Evolutionary conservation across 2,888 invertebrate species (phyloP).

Genomic region (Harmothoe impar): DNA sequence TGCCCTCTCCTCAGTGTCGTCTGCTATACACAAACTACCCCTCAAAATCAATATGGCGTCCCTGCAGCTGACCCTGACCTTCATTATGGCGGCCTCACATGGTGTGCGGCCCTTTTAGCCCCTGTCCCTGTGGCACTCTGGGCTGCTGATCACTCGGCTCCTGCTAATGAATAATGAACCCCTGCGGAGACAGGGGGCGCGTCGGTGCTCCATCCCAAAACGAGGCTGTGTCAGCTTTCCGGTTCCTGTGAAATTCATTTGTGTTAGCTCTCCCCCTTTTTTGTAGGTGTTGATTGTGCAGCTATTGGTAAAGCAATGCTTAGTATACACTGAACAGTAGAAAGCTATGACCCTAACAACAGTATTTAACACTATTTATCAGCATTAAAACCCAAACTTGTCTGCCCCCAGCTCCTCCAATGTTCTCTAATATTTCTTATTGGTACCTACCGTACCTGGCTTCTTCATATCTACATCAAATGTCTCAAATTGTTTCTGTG

Average conservation of each 20-base stretch:
- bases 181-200: conserved; percentile 33
- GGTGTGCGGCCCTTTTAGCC: background rate
- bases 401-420: too few species aligned
- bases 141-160: conserved; percentile 20
- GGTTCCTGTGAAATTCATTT: conserved; percentile 23
- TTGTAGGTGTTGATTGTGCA: too few species aligned
- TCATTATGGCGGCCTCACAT: background rate
- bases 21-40: background rate
- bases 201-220: background rate
- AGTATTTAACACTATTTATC: too few species aligned
- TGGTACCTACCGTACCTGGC: too few species aligned
- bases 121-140: background rate
- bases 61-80: background rate
- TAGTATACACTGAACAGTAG: too few species aligned
- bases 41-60: conserved; percentile 16
- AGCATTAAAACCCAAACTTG: too few species aligned
- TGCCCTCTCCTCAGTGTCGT: background rate
- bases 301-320: too few species aligned
- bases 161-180: conserved; percentile 14
- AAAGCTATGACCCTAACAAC: too few species aligned
- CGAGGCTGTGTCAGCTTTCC: background rate
- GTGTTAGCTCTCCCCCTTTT: background rate
- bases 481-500: too few species aligned
- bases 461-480: too few species aligned
- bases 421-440: too few species aligned